Evolutionary conservation across 2,113 vertebrate species (phyloP).

Genomic region (Calidris pugnax): DNA sequence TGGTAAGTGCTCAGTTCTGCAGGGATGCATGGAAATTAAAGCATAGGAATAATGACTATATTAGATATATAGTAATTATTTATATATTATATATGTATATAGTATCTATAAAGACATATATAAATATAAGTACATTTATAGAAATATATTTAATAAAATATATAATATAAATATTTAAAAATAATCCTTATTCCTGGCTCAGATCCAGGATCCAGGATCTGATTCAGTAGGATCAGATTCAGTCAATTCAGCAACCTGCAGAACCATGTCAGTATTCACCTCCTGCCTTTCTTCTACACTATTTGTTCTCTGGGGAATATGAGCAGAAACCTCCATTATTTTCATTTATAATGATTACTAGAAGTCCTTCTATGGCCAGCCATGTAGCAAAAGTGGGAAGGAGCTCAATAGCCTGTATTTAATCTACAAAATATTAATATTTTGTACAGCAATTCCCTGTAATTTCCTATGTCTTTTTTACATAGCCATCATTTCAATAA

Average conservation of each 20-base stretch:
- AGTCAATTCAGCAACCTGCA: not conserved
- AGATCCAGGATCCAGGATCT: no score
- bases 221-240: not conserved
- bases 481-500: not conserved
- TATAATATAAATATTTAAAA: no score
- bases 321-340: not conserved
- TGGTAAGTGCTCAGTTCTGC: not conserved
- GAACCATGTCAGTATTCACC: not conserved
- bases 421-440: not conserved
- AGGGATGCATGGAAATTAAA: not conserved
- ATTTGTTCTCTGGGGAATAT: not conserved
- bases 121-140: no score
- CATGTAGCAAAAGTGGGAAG: not conserved
- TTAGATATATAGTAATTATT: no score
- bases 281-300: not conserved
- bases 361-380: not conserved
- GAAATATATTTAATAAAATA: no score
- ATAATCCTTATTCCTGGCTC: no score
- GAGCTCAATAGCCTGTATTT: not conserved
- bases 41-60: not conserved
- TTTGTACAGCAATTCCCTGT: not conserved
- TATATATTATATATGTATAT: no score
- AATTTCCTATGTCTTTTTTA: not conserved
- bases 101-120: no score
- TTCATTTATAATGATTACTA: not conserved